Percentiles rank a stretch among this genome's conserved stretches.
Evolutionary conservation across 2,113 vertebrate species (phyloP).

Genomic region (Phalacrocorax aristotelis): DNA sequence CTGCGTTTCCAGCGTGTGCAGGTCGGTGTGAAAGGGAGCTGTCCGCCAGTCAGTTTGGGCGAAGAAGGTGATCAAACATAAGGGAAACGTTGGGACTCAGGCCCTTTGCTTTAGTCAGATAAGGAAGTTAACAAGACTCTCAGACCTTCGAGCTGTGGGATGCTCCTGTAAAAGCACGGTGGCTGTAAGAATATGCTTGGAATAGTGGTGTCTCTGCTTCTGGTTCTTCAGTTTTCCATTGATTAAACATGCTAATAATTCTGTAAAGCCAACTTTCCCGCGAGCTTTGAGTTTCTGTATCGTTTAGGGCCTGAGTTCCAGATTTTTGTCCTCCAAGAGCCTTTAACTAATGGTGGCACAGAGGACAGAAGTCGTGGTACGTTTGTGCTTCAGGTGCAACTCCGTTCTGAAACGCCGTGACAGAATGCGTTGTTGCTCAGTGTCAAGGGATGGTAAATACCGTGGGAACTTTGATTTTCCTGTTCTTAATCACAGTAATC

Average conservation of each 20-base stretch:
- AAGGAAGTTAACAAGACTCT: background rate
- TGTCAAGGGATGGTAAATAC: background rate
- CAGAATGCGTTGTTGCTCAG: background rate
- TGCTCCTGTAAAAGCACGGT: background rate
- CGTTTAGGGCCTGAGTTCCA: background rate
- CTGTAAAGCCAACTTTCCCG: background rate
- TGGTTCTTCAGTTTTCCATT: background rate
- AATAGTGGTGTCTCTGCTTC: background rate
- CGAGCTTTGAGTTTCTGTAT: background rate
- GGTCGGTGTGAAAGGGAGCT: accelerated
- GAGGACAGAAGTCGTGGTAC: accelerated
- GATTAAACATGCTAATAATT: background rate
- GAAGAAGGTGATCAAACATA: background rate
- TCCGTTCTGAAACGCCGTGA: accelerated
- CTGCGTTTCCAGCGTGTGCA: accelerated
- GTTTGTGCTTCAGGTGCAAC: background rate
- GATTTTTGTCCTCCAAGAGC: background rate
- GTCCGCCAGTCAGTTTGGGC: background rate
- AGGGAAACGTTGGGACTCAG: background rate
- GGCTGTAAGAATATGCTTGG: background rate
- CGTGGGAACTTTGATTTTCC: background rate
- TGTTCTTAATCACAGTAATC: background rate
- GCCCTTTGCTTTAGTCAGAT: background rate
- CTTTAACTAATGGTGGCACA: background rate
- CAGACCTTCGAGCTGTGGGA: background rate